Evolutionary conservation across 92 coral and sea anemone genomes (phyloP), one percentile per base, ranked within the genome.

Genomic region (Porites lobata): DNA sequence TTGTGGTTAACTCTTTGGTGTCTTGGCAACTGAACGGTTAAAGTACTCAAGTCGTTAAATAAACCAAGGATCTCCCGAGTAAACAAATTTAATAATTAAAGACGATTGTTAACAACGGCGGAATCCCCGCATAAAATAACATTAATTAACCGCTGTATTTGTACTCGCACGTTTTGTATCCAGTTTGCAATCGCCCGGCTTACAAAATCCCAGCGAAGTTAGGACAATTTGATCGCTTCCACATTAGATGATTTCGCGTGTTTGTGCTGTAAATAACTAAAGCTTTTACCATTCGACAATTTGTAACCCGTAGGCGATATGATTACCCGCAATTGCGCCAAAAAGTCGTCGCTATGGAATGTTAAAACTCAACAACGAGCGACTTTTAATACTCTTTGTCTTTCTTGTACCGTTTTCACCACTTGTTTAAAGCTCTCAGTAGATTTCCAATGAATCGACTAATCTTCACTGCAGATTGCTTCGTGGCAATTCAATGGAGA

Each of bases 31-130:
- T 59, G 77, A 68, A 57, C 67, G 52, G 70, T n/a, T 65, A 74
- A 86, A 61, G 65, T 43, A 17, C 65, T 20, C 69, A 57, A 78
- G 86, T 84, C 75, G 68, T 68, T 61, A 88, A 90, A 77, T 75
- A 76, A 76, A 77, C 70, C 73, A 38, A 17, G 75, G 69, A 69
- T 68, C 76, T 57, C 52, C 80, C 84, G 58, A 52, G 83, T 70
- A 78, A 82, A 77, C 91, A 73, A 76, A 66, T 81, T 86, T 81
- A 86, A 91, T 87, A 72, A 87, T 91, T 87, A 82, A 90, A 77
- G 80, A 67, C 86, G 71, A 78, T 69, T 50, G 70, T 32, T 91
- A 82, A 78, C 92, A 47, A 87, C 90, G 24, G 51, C 24, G 93
- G 93, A 90, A 90, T 90, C 80, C 78, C 74, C 11, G 10, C 65